phyloP scores from a whole-genome alignment of 1,140 invertebrate genomes.

The Papilio xuthus region DNA sequence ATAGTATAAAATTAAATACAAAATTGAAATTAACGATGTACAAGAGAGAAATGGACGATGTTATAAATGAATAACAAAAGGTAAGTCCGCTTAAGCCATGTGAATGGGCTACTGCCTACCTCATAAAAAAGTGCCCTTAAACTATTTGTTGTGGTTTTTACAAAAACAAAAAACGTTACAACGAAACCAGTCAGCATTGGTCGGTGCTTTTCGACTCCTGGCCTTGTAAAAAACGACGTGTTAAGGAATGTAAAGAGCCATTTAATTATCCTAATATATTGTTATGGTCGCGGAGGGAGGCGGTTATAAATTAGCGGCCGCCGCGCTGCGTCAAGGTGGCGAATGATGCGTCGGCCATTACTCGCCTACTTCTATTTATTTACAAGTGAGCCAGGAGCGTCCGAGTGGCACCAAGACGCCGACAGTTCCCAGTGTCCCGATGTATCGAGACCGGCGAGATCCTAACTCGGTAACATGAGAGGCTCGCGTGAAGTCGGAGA shows the following conservation, averaged over 20 bases:
- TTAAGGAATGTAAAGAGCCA: conserved; percentile 81
- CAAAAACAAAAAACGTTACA: conserved; percentile 72
- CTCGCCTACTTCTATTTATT: conserved; percentile 26
- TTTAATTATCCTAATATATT: conserved; percentile 82
- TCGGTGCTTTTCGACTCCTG: conserved; percentile 77
- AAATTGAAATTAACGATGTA: not conserved
- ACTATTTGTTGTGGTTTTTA: conserved; percentile 77
- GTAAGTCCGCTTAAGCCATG: conserved; percentile 39
- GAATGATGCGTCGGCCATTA: conserved; percentile 51
- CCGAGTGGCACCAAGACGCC: not conserved
- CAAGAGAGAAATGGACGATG: conserved; percentile 50
- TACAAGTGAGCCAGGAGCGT: not conserved
- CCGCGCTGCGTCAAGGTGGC: conserved; percentile 54
- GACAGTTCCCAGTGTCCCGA: not conserved
- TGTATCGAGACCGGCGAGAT: not conserved
- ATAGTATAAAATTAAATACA: conserved; percentile 8
- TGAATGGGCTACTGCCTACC: conserved; percentile 48
- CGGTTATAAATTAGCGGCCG: conserved; percentile 58
- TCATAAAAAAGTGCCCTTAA: conserved; percentile 73
- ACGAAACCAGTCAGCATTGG: conserved; percentile 78
- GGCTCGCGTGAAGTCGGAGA: conserved; percentile 21
- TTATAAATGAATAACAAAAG: conserved; percentile 55
- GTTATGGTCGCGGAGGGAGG: conserved; percentile 69
- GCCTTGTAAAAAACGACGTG: conserved; percentile 78
- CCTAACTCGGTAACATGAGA: conserved; percentile 30